These are phyloP conservation scores for Dipus sagitta DNA, from an alignment of 2,797 vertebrate species.

Conservation along the genomic window DNA sequence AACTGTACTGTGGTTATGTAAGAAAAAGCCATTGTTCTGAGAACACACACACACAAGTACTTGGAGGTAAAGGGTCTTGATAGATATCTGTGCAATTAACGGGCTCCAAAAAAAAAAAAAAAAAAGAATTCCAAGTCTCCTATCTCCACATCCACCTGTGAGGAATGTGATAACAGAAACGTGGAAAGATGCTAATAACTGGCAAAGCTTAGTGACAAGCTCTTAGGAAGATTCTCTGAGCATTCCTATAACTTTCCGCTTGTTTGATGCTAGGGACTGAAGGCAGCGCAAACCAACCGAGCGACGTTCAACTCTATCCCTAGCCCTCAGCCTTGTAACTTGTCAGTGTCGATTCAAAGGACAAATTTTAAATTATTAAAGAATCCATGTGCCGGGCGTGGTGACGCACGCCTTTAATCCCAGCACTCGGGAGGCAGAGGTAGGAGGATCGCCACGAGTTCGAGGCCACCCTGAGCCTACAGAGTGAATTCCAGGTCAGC, in stretches of 20 bases:
- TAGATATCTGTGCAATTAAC: background rate
- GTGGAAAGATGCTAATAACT: background rate
- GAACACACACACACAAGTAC: background rate
- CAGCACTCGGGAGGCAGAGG: too few species aligned
- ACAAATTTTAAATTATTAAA: background rate
- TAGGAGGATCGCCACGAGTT: too few species aligned
- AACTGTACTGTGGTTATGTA: background rate
- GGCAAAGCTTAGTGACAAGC: background rate
- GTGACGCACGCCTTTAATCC: too few species aligned
- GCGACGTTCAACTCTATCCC: background rate
- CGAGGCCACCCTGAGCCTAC: too few species aligned
- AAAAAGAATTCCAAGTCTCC: conserved; percentile 1
- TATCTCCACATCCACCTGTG: background rate
- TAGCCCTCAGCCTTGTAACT: background rate
- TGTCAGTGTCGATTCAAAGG: too few species aligned
- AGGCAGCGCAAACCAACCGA: background rate
- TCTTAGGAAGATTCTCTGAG: background rate
- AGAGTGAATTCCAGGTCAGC: too few species aligned
- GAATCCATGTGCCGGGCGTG: background rate
- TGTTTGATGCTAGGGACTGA: background rate
- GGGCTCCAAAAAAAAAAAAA: background rate
- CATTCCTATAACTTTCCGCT: background rate
- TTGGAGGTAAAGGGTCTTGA: conserved; percentile 35
- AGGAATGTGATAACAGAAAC: background rate
- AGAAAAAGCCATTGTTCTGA: conserved; percentile 23